Base-by-base conservation (phyloP, 2,888 invertebrate genomes). In the Eulithis prunata region DNA sequence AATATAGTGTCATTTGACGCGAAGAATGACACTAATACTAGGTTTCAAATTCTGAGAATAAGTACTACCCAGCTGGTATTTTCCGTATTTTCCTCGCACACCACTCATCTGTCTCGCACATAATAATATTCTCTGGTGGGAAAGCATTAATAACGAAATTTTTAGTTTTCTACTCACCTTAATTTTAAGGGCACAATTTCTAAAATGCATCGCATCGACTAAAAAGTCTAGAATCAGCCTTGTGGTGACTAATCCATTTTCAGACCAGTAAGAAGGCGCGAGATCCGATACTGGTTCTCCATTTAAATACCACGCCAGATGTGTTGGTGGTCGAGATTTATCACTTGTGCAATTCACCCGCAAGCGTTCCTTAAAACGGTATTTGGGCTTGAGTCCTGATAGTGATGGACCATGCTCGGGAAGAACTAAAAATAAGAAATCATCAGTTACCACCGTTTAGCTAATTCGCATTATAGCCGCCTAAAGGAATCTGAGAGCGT, bases 291-390 rank as follows among this genome's bases (percentile, higher is more conserved):
- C 94, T 78, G 95, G 96, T 78, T 96, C 95, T 53, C 96, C 96
- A 87, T 97, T 97, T 87, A 97, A 96, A 93, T 96, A 96, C 97
- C 97, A 97, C 74, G 95, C 94, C 70, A 97, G 94, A 78, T 94
- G 94, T 68, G 96, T 96, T 5, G 96, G 95, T 7, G 97, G 97
- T 78, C 95, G 95, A 51, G 97, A 97, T 73, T 94, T 94, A 28
- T 95, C 95, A 57, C 96, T 96, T 28, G 96, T 96, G 90, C 97
- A 97, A 88, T 96, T 96, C 72, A 96, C 95, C 70, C 94, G 93
- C 57, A 97, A 95, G 60, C 93, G 94, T 81, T 97, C 97, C 45
- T 96, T 96, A 64, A 95, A 94, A 84, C 95, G 95, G 90, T 97
- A 97, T 67, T 96, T 94, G 28, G 95, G 94, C 73, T 94, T 94